Evolutionary conservation across 2,797 vertebrate species (phyloP).

Genomic region (Pyrocephalus nanus): DNA sequence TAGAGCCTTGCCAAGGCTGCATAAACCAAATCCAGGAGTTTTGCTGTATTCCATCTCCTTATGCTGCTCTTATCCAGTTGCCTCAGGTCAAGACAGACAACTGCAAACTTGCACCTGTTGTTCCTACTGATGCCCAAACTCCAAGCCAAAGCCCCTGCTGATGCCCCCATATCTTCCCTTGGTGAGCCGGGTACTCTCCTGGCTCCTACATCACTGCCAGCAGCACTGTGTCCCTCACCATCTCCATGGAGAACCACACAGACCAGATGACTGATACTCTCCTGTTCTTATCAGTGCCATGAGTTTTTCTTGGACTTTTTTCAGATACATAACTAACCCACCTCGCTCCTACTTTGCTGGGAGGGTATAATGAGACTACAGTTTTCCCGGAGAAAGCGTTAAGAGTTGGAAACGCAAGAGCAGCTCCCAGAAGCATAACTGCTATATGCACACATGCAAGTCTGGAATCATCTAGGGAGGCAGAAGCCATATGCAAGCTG

Average conservation of each 20-base stretch:
- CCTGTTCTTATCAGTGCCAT: background rate
- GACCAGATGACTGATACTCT: background rate
- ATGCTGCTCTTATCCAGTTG: background rate
- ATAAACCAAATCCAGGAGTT: background rate
- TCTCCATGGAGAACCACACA: background rate
- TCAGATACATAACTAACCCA: background rate
- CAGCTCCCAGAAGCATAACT: background rate
- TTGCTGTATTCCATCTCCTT: background rate
- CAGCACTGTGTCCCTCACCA: background rate
- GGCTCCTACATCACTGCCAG: accelerated
- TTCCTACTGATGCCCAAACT: background rate
- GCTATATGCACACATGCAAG: background rate
- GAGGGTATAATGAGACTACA: background rate
- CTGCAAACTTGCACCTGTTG: background rate
- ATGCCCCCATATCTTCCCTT: background rate
- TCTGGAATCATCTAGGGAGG: background rate
- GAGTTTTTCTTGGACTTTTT: background rate
- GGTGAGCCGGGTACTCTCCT: background rate
- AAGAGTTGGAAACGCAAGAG: background rate
- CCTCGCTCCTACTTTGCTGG: background rate
- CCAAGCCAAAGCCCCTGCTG: background rate
- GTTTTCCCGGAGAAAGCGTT: background rate
- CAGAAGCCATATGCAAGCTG: background rate
- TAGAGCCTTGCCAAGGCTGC: background rate
- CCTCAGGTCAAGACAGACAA: background rate